phyloP scores from a whole-genome alignment of 2,797 vertebrate species.

The Lepilemur ruficaudatus region DNA sequence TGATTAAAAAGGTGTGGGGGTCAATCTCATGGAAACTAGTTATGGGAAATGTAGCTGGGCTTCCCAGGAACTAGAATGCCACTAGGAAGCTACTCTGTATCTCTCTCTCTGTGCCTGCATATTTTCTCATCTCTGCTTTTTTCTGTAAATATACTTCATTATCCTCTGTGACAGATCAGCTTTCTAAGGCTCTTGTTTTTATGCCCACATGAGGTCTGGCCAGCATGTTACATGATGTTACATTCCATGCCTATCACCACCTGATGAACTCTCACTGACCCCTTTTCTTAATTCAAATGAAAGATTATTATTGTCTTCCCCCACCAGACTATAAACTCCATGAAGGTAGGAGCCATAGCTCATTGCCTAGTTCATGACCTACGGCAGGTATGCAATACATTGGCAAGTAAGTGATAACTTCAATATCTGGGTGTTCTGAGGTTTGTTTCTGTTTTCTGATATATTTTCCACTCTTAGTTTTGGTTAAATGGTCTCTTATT shows the following conservation, averaged over 20 bases:
- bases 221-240: background rate
- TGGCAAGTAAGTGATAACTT: background rate
- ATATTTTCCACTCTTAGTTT: slow-evolving; percentile 16
- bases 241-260: background rate
- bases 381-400: background rate
- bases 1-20: background rate
- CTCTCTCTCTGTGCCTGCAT: background rate
- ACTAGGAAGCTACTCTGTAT: background rate
- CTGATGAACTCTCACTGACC: background rate
- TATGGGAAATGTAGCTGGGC: background rate
- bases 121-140: background rate
- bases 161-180: background rate
- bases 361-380: background rate
- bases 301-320: background rate
- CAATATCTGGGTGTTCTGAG: background rate
- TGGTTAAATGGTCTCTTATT: background rate
- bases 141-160: background rate
- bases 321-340: background rate
- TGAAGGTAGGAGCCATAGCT: background rate
- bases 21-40: background rate
- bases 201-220: background rate
- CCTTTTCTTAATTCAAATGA: background rate
- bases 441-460: background rate
- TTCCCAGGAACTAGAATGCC: background rate
- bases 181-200: background rate